Conservation (phyloP, 1,140 invertebrate genomes). For the Drosophila melanogaster region DNA sequence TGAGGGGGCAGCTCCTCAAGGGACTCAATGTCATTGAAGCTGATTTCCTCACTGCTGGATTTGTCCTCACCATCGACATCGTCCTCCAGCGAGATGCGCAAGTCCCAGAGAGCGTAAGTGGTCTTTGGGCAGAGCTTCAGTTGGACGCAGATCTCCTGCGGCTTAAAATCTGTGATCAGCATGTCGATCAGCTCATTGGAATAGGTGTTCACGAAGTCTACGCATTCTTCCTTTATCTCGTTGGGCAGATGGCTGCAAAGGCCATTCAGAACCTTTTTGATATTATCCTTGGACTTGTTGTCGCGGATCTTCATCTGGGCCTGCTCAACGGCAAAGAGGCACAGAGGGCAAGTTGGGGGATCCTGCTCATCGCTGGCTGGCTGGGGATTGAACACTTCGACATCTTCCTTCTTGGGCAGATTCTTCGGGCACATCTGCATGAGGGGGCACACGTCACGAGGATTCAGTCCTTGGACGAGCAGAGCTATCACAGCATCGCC, state of each 20-base stretch:
- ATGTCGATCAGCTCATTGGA: slow-evolving; percentile 91
- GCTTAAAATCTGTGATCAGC: slow-evolving; percentile 90
- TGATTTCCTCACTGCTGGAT: slow-evolving; percentile 58
- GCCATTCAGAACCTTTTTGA: slow-evolving; percentile 89
- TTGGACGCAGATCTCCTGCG: slow-evolving; percentile 91
- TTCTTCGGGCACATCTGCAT: slow-evolving; percentile 85
- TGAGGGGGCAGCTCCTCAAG: slow-evolving; percentile 54
- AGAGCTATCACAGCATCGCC: slow-evolving; percentile 91
- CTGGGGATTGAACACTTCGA: slow-evolving; percentile 85
- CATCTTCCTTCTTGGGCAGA: slow-evolving; percentile 83
- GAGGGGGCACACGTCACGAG: slow-evolving; percentile 86
- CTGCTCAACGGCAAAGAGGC: slow-evolving; percentile 91
- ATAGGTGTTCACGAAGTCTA: slow-evolving; percentile 91
- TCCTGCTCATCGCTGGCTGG: slow-evolving; percentile 67
- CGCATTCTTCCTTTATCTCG: slow-evolving; percentile 88
- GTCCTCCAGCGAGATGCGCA: slow-evolving; percentile 60
- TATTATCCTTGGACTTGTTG: slow-evolving; percentile 86
- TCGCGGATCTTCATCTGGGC: slow-evolving; percentile 76
- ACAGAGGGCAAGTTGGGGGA: slow-evolving; percentile 90
- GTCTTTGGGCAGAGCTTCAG: slow-evolving; percentile 89
- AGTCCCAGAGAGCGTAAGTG: slow-evolving; percentile 61
- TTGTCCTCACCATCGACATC: slow-evolving; percentile 39
- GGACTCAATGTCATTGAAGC: slow-evolving; percentile 59
- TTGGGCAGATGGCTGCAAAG: slow-evolving; percentile 90
- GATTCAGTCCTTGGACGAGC: slow-evolving; percentile 92